Evolutionary conservation across 2,797 vertebrate genomes (phyloP).

Genomic region (Tragopan temminckii): DNA sequence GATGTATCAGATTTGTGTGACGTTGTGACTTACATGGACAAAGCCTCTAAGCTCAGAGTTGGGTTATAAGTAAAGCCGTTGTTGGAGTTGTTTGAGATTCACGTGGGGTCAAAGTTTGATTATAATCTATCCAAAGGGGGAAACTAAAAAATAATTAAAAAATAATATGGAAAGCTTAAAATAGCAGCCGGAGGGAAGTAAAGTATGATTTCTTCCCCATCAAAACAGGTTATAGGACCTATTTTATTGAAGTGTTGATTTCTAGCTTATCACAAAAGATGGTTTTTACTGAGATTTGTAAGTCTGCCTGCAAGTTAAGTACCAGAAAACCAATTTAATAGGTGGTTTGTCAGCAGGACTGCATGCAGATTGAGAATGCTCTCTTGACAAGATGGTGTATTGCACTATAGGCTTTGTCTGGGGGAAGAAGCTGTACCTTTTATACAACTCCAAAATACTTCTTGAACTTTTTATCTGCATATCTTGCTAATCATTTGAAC

Average conservation of each 20-base stretch:
- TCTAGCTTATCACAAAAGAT: neutral
- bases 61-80: neutral
- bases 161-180: neutral
- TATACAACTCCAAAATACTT: conserved; percentile 50
- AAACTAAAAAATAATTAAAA: neutral
- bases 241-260: neutral
- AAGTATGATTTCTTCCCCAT: neutral
- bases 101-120: neutral
- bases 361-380: neutral
- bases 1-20: accelerated
- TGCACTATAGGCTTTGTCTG: neutral
- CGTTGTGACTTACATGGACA: conserved; percentile 37
- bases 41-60: conserved; percentile 52
- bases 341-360: neutral
- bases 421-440: neutral
- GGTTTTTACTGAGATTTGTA: neutral
- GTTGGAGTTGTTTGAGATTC: neutral
- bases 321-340: neutral
- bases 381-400: neutral
- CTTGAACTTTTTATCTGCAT: conserved; percentile 43
- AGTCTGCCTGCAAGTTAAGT: neutral
- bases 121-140: neutral
- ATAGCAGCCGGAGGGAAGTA: neutral
- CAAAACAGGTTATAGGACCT: neutral
- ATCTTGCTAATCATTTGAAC: conserved; percentile 10